A percentile compares a stretch with the other conserved stretches of the same genome.
phyloP scores from a whole-genome alignment of 2,797 vertebrate genomes.

The Sebastes steindachneri region DNA sequence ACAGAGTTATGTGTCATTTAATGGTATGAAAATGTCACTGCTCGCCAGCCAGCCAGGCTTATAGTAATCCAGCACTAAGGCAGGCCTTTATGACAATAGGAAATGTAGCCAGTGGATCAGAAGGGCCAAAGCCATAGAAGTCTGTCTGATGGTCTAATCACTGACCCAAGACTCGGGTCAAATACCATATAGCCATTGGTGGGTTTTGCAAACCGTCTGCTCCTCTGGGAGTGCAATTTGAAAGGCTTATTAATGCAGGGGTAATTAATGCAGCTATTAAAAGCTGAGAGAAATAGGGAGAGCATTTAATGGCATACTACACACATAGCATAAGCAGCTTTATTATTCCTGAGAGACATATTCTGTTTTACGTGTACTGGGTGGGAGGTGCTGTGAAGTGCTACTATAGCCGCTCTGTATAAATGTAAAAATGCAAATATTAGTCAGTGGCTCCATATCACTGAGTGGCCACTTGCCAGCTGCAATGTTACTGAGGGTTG shows the following conservation, averaged over 20 bases:
- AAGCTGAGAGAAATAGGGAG: background rate
- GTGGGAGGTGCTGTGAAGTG: conserved; percentile 5
- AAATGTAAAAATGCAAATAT: conserved; percentile 68
- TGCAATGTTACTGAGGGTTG: conserved; percentile 40
- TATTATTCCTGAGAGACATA: conserved; percentile 25
- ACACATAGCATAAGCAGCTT: conserved; percentile 21
- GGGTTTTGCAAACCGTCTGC: conserved; percentile 23
- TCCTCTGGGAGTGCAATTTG: background rate
- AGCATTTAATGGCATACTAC: conserved; percentile 2
- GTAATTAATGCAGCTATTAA: conserved; percentile 28
- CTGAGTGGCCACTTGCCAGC: conserved; percentile 49
- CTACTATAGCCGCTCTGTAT: conserved; percentile 4
- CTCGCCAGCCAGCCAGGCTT: conserved; percentile 50
- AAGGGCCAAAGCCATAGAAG: conserved; percentile 40
- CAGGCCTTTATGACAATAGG: conserved; percentile 63
- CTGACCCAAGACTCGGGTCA: conserved; percentile 46
- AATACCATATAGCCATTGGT: conserved; percentile 13
- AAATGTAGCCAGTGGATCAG: conserved; percentile 65
- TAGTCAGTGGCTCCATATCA: conserved; percentile 41
- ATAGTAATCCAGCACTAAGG: conserved; percentile 68
- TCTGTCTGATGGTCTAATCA: conserved; percentile 61
- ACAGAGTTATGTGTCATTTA: conserved; percentile 66
- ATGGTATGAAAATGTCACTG: conserved; percentile 67
- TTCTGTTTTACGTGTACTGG: background rate
- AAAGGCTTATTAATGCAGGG: conserved; percentile 17